phyloP scores from a whole-genome alignment of 2,113 vertebrate species.

The Charadrius vociferus region DNA sequence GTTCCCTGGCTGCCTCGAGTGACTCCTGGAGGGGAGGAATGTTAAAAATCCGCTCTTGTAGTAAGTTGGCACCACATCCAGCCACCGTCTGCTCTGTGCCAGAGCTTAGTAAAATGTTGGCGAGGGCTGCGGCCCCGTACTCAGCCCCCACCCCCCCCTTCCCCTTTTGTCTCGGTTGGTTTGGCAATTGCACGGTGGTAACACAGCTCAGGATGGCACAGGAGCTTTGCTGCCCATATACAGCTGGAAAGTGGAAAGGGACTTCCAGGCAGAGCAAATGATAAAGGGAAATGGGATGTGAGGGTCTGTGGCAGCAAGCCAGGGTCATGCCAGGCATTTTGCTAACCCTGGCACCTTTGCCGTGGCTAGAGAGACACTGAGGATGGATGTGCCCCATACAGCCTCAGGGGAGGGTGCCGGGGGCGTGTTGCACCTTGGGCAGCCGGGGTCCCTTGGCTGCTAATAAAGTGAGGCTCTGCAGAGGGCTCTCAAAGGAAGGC shows the following conservation, averaged over 20 bases:
- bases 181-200: slow-evolving; percentile 36
- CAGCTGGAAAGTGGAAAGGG: slow-evolving; percentile 32
- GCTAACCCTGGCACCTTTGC: neutral
- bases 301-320: neutral
- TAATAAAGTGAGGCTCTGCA: neutral
- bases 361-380: neutral
- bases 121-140: slow-evolving; percentile 19
- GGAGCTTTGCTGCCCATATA: slow-evolving; percentile 13
- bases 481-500: neutral
- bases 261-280: slow-evolving; percentile 21
- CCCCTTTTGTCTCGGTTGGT: slow-evolving; percentile 55
- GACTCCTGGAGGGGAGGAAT: slow-evolving; percentile 72
- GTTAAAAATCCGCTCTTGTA: slow-evolving; percentile 69
- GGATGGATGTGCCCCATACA: neutral
- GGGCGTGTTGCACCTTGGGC: neutral
- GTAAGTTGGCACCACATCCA: slow-evolving; percentile 73
- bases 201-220: slow-evolving; percentile 27
- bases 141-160: slow-evolving; percentile 45
- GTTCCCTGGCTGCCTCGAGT: slow-evolving; percentile 55
- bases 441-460: neutral
- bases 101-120: slow-evolving; percentile 71
- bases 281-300: neutral
- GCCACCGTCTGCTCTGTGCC: slow-evolving; percentile 66
- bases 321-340: neutral
- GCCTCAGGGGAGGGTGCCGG: neutral